A percentile compares a stretch with the other conserved stretches of the same genome.
Evolutionary conservation across 2,797 vertebrate species (phyloP).

Genomic region (Sebastiscus tertius): DNA sequence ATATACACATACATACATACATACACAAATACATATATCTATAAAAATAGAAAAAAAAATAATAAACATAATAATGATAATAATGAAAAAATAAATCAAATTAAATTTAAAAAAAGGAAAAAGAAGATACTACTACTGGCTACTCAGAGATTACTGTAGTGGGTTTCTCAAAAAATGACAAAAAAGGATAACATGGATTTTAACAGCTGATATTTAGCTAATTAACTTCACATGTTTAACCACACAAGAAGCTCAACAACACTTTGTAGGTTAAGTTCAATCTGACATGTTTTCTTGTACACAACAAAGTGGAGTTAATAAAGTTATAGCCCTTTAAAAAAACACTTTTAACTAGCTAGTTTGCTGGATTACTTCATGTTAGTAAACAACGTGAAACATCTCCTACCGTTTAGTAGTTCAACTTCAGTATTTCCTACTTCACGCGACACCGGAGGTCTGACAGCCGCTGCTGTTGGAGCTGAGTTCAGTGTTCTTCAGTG

Average conservation of each 20-base stretch:
- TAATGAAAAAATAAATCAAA: too few species aligned
- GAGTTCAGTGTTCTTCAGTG: too few species aligned
- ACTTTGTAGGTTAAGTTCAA: not conserved
- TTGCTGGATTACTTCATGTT: not conserved
- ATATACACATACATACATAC: rapidly evolving
- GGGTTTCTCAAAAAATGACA: too few species aligned
- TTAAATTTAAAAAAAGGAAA: too few species aligned
- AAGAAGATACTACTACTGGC: too few species aligned
- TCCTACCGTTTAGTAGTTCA: slow-evolving; percentile 63
- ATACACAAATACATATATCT: too few species aligned
- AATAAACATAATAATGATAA: too few species aligned
- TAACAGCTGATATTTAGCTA: not conserved
- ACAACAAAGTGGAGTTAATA: not conserved
- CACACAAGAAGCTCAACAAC: not conserved
- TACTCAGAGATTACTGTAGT: too few species aligned
- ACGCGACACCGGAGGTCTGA: not conserved
- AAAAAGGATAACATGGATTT: not conserved
- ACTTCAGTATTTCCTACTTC: slow-evolving; percentile 5
- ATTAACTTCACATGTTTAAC: not conserved
- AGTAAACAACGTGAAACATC: not conserved
- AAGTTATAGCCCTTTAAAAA: not conserved
- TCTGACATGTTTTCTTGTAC: not conserved
- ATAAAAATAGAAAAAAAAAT: too few species aligned
- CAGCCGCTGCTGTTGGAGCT: too few species aligned
- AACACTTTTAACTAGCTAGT: not conserved